These are phyloP conservation scores for Ifrita kowaldi DNA, from an alignment of 2,113 vertebrate genomes.

Conservation along the genomic window DNA sequence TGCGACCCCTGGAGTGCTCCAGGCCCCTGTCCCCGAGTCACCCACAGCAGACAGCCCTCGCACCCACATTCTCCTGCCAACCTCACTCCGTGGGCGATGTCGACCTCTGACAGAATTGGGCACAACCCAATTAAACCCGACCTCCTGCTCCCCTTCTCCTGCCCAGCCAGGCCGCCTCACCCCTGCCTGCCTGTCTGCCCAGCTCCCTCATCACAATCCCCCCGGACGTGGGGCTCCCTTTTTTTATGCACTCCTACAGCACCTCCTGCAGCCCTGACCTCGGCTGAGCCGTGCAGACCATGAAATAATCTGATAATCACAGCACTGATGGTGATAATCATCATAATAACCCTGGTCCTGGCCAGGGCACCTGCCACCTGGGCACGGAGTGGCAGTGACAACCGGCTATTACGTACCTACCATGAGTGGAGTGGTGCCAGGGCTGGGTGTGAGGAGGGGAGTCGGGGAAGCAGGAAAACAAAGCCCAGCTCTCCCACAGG, in stretches of 20 bases:
- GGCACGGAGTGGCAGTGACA: background rate
- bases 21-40: accelerated
- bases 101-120: background rate
- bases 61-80: background rate
- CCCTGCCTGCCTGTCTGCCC: background rate
- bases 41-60: accelerated
- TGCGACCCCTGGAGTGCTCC: background rate
- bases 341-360: background rate
- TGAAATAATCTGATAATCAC: conserved; percentile 33
- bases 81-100: accelerated
- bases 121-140: background rate
- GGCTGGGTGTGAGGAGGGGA: background rate
- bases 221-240: accelerated
- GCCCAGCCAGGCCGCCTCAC: background rate
- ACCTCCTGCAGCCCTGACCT: background rate
- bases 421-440: background rate
- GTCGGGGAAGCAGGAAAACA: background rate
- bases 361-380: conserved; percentile 21
- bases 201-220: background rate
- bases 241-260: background rate
- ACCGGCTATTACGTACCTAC: conserved; percentile 23
- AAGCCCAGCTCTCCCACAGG: background rate
- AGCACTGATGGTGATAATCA: background rate
- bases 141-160: background rate
- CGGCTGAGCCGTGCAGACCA: background rate